Conservation (phyloP, 2,888 invertebrate species). For the Beris chalybata region DNA sequence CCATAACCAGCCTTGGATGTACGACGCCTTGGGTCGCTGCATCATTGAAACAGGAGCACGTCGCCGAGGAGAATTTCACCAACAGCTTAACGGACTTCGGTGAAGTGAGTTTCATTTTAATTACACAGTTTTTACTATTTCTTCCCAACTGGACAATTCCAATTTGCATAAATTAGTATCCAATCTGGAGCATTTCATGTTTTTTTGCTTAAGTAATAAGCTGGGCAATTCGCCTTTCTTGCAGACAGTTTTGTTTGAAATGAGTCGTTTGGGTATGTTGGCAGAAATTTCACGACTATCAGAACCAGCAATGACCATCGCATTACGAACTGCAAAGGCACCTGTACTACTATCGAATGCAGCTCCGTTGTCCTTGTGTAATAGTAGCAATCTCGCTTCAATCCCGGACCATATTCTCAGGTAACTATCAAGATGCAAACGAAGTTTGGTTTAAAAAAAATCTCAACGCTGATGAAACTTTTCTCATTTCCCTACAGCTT, state of each 20-base stretch:
- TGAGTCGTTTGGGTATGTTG: slow-evolving; percentile 72
- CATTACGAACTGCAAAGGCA: slow-evolving; percentile 62
- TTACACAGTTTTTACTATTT: background rate
- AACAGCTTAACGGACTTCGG: slow-evolving; percentile 56
- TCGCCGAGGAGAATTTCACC: slow-evolving; percentile 52
- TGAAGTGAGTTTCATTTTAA: slow-evolving; percentile 47
- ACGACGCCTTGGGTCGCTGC: slow-evolving; percentile 66
- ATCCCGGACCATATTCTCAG: slow-evolving; percentile 82
- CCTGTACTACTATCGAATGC: slow-evolving; percentile 70
- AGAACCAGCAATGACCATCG: slow-evolving; percentile 64
- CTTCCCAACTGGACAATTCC: background rate
- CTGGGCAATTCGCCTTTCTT: slow-evolving; percentile 19
- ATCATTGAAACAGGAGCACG: slow-evolving; percentile 41
- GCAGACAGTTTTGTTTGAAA: slow-evolving; percentile 65
- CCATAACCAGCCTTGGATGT: slow-evolving; percentile 66
- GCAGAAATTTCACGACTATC: slow-evolving; percentile 69
- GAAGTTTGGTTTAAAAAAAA: background rate
- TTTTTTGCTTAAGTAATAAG: background rate
- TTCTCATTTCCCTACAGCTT: slow-evolving; percentile 42
- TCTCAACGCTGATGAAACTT: background rate
- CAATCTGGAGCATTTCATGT: background rate
- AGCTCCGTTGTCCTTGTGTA: slow-evolving; percentile 65
- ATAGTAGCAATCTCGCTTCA: slow-evolving; percentile 69
- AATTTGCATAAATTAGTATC: slow-evolving; percentile 1
- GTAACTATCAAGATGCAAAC: slow-evolving; percentile 41